Conservation (phyloP, 2,888 invertebrate species). For the Leucophora obtusa region DNA sequence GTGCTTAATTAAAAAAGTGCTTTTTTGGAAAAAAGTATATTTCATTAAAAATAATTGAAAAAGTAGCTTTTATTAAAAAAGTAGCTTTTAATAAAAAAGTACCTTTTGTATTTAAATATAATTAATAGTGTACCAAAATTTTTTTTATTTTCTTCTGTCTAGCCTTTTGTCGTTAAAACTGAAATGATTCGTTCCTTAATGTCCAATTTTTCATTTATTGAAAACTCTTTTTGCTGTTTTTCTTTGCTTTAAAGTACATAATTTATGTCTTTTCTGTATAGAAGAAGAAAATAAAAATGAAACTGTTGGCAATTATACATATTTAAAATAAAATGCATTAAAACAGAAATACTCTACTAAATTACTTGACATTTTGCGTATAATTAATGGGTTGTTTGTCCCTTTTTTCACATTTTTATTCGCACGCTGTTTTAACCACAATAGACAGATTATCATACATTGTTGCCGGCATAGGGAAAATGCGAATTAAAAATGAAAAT, state of each 20-base stretch:
- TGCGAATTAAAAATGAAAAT: not conserved
- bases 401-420: conserved; percentile 22
- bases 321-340: not conserved
- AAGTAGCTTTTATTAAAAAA: not conserved
- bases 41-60: not conserved
- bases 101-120: no score
- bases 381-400: conserved; percentile 54
- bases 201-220: not conserved
- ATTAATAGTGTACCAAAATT: no score
- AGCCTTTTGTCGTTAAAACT: no score
- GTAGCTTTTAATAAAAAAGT: not conserved
- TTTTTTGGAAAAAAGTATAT: not conserved
- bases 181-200: not conserved
- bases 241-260: conserved; percentile 16
- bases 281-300: not conserved
- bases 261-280: conserved; percentile 23
- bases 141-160: no score
- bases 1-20: no score
- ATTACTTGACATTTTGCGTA: conserved; percentile 11
- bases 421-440: conserved; percentile 12
- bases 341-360: not conserved
- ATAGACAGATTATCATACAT: not conserved
- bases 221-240: conserved; percentile 6
- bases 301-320: conserved; percentile 2
- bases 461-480: not conserved